Percentiles rank a stretch among this genome's conserved stretches.
Conservation (phyloP, 2,797 vertebrate species). For the Arrhamphus sclerolepis region DNA sequence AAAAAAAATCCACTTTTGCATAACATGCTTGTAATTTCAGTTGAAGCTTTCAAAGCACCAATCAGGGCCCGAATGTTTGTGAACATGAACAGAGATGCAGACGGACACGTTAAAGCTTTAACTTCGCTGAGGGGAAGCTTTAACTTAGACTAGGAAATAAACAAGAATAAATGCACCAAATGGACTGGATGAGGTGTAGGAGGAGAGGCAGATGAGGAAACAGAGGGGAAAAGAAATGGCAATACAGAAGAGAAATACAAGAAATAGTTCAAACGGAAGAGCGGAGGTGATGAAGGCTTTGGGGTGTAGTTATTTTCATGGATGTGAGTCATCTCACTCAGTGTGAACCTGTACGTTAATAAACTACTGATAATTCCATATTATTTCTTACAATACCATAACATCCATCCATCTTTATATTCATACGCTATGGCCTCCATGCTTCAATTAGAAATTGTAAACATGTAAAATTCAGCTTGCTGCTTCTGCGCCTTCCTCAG, state of each 20-base stretch:
- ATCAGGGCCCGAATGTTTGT: not conserved
- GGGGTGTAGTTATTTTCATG: too few species aligned
- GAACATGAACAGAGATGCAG: not conserved
- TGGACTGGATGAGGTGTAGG: not conserved
- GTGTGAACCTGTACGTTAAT: conserved; percentile 31
- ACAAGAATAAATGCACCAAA: not conserved
- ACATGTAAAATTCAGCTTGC: too few species aligned
- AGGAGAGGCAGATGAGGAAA: not conserved
- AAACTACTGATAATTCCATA: conserved; percentile 50
- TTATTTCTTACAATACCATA: too few species aligned
- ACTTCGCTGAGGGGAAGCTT: too few species aligned
- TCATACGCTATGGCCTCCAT: too few species aligned
- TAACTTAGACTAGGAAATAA: not conserved
- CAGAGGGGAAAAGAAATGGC: not conserved
- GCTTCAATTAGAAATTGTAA: too few species aligned
- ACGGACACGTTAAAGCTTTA: not conserved
- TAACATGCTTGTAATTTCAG: conserved; percentile 14
- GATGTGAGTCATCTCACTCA: conserved; percentile 28
- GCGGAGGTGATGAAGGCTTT: conserved; percentile 6
- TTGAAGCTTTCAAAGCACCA: too few species aligned
- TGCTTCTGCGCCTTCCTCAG: too few species aligned
- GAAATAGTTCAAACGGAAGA: not conserved
- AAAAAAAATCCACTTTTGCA: conserved; percentile 15
- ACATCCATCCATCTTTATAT: too few species aligned
- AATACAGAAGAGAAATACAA: too few species aligned